These are phyloP conservation scores for Ictalurus furcatus DNA, from an alignment of 2,113 vertebrate genomes.

Conservation along the genomic window DNA sequence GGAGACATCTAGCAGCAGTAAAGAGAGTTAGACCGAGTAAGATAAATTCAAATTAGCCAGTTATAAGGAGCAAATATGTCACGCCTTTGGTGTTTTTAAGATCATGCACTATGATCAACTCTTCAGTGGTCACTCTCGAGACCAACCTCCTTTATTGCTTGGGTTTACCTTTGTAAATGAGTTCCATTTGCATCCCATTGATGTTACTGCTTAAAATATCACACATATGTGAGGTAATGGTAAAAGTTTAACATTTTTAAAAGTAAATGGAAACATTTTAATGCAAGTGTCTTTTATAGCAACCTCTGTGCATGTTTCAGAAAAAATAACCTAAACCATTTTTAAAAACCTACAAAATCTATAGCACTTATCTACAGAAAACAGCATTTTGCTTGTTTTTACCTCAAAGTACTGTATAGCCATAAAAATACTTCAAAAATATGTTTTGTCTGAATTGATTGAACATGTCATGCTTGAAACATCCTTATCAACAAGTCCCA, in stretches of 20 bases:
- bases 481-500: not conserved
- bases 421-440: not conserved
- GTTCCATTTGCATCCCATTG: not conserved
- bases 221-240: not conserved
- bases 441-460: not conserved
- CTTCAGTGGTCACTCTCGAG: too few species aligned
- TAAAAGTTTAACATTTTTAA: not conserved
- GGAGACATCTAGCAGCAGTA: too few species aligned
- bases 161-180: not conserved
- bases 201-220: not conserved
- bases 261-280: not conserved
- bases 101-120: too few species aligned
- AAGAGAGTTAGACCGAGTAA: too few species aligned
- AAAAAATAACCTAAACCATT: not conserved
- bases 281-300: not conserved
- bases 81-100: too few species aligned
- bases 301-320: not conserved
- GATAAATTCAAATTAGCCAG: too few species aligned
- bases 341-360: not conserved
- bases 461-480: not conserved
- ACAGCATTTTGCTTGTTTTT: not conserved
- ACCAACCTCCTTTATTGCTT: too few species aligned
- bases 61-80: too few species aligned
- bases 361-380: not conserved
- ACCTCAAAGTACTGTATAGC: not conserved